A percentile compares a stretch with the other conserved stretches of the same genome.
Conservation (phyloP, 1,140 invertebrate genomes). For the Pachypeltis micranthus region DNA sequence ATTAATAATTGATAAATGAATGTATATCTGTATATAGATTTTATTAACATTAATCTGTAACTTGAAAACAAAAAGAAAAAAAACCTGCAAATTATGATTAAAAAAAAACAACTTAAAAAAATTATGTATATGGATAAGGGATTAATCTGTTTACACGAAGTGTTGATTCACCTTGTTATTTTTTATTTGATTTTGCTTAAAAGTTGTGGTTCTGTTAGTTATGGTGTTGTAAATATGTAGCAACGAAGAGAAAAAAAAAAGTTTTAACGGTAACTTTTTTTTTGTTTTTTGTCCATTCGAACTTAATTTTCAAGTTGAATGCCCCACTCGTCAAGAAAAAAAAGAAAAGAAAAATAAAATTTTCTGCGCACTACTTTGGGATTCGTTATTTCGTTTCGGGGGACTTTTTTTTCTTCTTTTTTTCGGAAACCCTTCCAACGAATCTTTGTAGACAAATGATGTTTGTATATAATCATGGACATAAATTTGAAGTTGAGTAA, state of each 20-base stretch:
- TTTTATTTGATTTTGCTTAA: neutral
- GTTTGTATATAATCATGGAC: conserved; percentile 8
- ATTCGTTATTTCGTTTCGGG: too few species aligned
- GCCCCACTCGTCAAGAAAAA: too few species aligned
- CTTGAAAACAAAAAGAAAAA: neutral
- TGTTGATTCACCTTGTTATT: conserved; percentile 1
- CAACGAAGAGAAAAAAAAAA: neutral
- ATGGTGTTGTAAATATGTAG: conserved; percentile 1
- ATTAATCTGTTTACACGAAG: neutral
- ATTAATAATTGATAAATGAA: neutral
- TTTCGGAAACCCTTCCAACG: too few species aligned
- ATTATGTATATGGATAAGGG: conserved; percentile 2
- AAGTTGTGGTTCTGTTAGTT: neutral
- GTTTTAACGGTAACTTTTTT: too few species aligned
- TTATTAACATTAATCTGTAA: neutral
- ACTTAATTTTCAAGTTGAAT: too few species aligned
- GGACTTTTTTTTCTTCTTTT: too few species aligned
- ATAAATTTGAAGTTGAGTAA: neutral
- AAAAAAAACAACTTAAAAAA: neutral
- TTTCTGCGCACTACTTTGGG: too few species aligned
- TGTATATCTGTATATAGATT: conserved; percentile 6
- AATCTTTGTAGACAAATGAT: neutral
- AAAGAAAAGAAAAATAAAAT: too few species aligned
- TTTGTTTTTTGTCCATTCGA: too few species aligned
- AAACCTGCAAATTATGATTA: neutral